Evolutionary conservation across 2,113 vertebrate species (phyloP).

Genomic region (Mustelus asterias): DNA sequence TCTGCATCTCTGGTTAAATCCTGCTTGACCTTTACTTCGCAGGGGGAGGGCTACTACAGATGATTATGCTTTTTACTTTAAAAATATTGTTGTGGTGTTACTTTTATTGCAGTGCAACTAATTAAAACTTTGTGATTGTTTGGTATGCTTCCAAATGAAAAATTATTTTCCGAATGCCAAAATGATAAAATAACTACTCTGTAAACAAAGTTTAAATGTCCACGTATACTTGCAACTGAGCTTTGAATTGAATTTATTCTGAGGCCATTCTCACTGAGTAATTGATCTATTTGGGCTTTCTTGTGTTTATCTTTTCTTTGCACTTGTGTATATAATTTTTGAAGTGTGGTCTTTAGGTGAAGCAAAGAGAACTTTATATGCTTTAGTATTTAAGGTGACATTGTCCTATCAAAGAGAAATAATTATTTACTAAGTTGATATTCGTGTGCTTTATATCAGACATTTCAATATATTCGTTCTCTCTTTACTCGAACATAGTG

Average conservation of each 20-base stretch:
- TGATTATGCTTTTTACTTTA: background rate
- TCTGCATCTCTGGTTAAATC: background rate
- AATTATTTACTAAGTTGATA: background rate
- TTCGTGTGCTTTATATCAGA: background rate
- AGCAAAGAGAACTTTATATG: background rate
- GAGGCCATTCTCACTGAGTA: background rate
- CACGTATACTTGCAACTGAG: background rate
- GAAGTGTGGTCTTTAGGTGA: background rate
- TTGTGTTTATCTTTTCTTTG: background rate
- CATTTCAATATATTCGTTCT: background rate
- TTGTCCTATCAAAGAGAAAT: background rate
- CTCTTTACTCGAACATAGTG: slow-evolving; percentile 46
- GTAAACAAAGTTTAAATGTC: background rate
- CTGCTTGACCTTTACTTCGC: background rate
- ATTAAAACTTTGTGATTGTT: background rate
- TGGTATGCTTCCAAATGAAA: background rate
- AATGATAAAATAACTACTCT: background rate
- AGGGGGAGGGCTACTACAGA: background rate
- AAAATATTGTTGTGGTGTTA: background rate
- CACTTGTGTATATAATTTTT: background rate
- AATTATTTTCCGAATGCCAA: background rate
- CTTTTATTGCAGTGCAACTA: background rate
- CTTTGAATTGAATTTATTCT: background rate
- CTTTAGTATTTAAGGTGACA: background rate
- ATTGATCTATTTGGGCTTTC: background rate